Conservation (phyloP, 2,888 invertebrate species). For the Clusia tigrina region DNA sequence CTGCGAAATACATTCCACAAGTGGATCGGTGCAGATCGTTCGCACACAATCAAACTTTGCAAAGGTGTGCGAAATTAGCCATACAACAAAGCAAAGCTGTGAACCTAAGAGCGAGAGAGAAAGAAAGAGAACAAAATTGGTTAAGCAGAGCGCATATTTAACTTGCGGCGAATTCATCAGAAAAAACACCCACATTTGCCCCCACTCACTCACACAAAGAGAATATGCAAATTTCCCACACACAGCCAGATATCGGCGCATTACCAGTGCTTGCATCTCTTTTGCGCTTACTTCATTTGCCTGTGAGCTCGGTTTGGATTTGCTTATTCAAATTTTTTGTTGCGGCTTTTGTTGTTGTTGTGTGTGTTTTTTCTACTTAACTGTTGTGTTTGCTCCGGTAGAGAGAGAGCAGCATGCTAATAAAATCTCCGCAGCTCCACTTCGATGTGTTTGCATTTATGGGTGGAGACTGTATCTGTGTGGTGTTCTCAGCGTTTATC, state of each 20-base stretch:
- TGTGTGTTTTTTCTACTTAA: background rate
- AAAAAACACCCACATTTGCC: constrained; percentile 26
- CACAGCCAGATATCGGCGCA: constrained; percentile 8
- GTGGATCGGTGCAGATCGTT: background rate
- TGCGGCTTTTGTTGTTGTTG: background rate
- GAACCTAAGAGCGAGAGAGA: no score
- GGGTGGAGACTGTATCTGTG: constrained; percentile 22
- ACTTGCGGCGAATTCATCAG: no score
- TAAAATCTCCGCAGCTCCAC: constrained; percentile 1
- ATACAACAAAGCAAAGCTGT: no score
- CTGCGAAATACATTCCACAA: background rate
- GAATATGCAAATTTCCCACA: constrained; percentile 44
- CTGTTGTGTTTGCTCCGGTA: background rate
- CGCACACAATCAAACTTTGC: constrained; percentile 35
- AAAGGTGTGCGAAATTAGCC: background rate
- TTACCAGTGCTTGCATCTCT: constrained; percentile 4
- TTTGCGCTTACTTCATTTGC: constrained; percentile 3
- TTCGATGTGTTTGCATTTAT: constrained; percentile 9
- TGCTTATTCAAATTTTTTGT: constrained; percentile 1
- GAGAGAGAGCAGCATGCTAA: background rate
- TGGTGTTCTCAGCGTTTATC: constrained; percentile 28
- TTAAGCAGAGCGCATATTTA: constrained; percentile 12
- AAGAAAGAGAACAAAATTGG: no score
- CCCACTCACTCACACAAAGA: constrained; percentile 15
- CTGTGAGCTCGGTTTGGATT: constrained; percentile 5